A percentile compares a stretch with the other conserved stretches of the same genome.
Conservation (phyloP, 2,113 vertebrate genomes). For the Rhynchopsitta pachyrhyncha region DNA sequence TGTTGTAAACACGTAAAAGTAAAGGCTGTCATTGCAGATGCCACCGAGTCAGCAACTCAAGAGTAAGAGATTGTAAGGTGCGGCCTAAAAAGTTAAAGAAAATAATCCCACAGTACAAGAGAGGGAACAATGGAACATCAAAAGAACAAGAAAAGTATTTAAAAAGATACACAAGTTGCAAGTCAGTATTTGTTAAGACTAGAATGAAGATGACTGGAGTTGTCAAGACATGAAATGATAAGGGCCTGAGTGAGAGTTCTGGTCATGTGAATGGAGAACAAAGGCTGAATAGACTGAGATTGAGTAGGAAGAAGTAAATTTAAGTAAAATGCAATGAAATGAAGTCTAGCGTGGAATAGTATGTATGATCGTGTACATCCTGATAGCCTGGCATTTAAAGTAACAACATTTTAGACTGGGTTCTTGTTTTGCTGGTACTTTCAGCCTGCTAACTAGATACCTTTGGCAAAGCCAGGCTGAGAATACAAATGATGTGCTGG, state of each 20-base stretch:
- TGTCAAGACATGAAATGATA: conserved; percentile 53
- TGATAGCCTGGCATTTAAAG: not conserved
- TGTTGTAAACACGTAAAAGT: not conserved
- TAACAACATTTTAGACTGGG: not conserved
- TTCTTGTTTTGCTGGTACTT: not conserved
- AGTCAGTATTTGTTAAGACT: conserved; percentile 28
- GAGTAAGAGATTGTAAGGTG: not conserved
- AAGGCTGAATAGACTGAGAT: conserved; percentile 26
- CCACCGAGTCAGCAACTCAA: not conserved
- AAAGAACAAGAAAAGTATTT: conserved; percentile 3
- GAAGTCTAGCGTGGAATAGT: not conserved
- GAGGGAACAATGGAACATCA: conserved; percentile 5
- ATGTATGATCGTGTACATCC: not conserved
- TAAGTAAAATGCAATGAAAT: not conserved
- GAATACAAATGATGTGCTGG: not conserved
- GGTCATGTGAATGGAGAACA: not conserved
- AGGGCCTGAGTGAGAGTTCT: not conserved
- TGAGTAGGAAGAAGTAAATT: not conserved
- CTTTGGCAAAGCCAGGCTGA: not conserved
- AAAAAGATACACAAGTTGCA: not conserved
- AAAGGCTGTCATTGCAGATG: not conserved
- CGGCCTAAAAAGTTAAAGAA: not conserved
- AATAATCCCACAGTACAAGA: conserved; percentile 30
- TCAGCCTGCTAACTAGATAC: not conserved
- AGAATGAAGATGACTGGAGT: not conserved